These are phyloP conservation scores for Platorchestia sp. DNA, from an alignment of 1,140 invertebrate genomes.

Conservation along the genomic window DNA sequence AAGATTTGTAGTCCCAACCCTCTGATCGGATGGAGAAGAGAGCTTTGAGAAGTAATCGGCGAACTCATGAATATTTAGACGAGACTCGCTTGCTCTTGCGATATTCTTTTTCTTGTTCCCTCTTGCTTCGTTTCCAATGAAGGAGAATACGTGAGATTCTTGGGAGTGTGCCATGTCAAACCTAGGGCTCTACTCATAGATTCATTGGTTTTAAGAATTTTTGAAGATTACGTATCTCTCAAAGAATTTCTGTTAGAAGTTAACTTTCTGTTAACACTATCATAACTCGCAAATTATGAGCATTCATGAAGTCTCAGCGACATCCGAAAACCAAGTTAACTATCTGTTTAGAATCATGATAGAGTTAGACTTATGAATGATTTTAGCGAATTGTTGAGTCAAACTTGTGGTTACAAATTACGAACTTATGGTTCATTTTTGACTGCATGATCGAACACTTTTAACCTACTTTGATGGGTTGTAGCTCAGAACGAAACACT, in stretches of 20 bases:
- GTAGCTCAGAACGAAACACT: too few species aligned
- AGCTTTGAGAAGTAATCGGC: slow-evolving; percentile 44
- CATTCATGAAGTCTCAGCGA: neutral
- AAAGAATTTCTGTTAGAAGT: neutral
- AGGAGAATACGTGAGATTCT: neutral
- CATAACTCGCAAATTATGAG: neutral
- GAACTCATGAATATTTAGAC: slow-evolving; percentile 52
- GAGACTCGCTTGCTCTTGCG: neutral
- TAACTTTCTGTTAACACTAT: neutral
- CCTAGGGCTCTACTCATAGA: neutral
- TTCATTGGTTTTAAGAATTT: neutral
- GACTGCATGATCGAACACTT: too few species aligned
- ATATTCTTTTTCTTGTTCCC: neutral
- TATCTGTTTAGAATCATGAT: too few species aligned
- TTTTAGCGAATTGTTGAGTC: too few species aligned
- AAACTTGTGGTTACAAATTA: too few species aligned
- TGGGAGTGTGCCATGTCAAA: neutral
- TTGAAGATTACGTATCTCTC: neutral
- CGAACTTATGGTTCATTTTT: too few species aligned
- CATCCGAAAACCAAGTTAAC: too few species aligned
- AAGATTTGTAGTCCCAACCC: slow-evolving; percentile 53
- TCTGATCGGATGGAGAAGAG: slow-evolving; percentile 49
- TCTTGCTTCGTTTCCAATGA: neutral
- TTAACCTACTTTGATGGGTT: too few species aligned
- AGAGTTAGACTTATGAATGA: too few species aligned